A percentile compares a stretch with the other conserved stretches of the same genome.
Conservation (phyloP, 2,888 invertebrate species). For the Clusia tigrina region DNA sequence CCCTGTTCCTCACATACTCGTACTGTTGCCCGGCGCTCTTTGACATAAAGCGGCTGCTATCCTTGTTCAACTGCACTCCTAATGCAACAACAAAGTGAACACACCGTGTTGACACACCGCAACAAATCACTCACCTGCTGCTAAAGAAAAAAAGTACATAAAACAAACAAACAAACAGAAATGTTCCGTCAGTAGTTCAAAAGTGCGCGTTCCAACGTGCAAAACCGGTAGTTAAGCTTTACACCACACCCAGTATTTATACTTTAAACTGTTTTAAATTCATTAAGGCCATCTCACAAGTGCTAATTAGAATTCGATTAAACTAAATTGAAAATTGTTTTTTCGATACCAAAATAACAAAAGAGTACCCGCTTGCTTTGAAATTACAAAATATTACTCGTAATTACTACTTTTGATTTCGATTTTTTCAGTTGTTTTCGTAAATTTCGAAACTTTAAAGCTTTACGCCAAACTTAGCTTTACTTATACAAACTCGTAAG, state of each 20-base stretch:
- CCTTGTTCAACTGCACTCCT: background rate
- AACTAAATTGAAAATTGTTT: constrained; percentile 32
- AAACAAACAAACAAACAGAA: background rate
- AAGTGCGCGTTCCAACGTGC: background rate
- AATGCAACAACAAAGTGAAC: background rate
- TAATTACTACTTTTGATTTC: background rate
- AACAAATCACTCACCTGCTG: no score
- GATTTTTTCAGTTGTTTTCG: background rate
- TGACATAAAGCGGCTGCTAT: background rate
- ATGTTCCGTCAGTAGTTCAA: background rate
- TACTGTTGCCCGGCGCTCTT: background rate
- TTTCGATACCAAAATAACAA: constrained; percentile 30
- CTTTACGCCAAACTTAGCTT: no score
- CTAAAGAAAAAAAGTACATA: background rate
- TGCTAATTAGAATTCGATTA: constrained; percentile 60
- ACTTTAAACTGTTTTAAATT: constrained; percentile 21
- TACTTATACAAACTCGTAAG: no score
- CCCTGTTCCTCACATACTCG: background rate
- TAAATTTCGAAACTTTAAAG: no score
- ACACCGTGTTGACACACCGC: background rate
- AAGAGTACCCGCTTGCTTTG: constrained; percentile 37
- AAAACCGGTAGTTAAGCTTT: constrained; percentile 5
- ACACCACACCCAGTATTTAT: constrained; percentile 18
- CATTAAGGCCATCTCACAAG: constrained; percentile 65
- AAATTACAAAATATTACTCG: constrained; percentile 18